phyloP scores from a whole-genome alignment of 2,113 vertebrate species.

The Symphodus melops region DNA sequence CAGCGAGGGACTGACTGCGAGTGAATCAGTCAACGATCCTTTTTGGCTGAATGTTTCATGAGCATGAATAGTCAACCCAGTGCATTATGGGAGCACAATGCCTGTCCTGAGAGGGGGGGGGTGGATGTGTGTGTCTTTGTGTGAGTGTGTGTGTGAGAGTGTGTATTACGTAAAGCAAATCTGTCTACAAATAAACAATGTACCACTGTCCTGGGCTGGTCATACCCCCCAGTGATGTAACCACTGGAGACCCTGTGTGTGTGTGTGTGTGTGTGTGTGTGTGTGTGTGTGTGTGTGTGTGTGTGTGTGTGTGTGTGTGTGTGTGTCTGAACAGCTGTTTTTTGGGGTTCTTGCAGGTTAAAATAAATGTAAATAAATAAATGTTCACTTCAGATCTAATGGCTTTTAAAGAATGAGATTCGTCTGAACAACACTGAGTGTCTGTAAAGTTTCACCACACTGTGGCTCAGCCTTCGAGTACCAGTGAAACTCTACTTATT shows the following conservation, averaged over 20 bases:
- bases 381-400: too few relatives aligned
- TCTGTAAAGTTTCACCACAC: too few relatives aligned
- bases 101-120: constrained; percentile 35
- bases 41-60: constrained; percentile 65
- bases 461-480: too few relatives aligned
- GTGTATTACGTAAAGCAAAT: constrained; percentile 63
- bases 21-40: constrained; percentile 61
- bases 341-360: too few relatives aligned
- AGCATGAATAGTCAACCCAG: constrained; percentile 68
- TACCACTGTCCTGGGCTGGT: constrained; percentile 66
- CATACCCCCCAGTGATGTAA: constrained; percentile 68
- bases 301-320: background rate
- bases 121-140: constrained; percentile 20
- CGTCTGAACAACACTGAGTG: too few relatives aligned
- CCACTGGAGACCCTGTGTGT: constrained; percentile 24
- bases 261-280: constrained; percentile 23
- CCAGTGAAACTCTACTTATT: too few relatives aligned
- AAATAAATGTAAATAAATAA: too few relatives aligned
- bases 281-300: constrained; percentile 16
- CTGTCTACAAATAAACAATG: constrained; percentile 68
- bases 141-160: constrained; percentile 24
- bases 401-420: too few relatives aligned
- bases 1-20: constrained; percentile 41
- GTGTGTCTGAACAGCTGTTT: too few relatives aligned
- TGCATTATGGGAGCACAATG: constrained; percentile 70